phyloP scores from a whole-genome alignment of 2,797 vertebrate genomes.

The Lycodopsis pacificus region DNA sequence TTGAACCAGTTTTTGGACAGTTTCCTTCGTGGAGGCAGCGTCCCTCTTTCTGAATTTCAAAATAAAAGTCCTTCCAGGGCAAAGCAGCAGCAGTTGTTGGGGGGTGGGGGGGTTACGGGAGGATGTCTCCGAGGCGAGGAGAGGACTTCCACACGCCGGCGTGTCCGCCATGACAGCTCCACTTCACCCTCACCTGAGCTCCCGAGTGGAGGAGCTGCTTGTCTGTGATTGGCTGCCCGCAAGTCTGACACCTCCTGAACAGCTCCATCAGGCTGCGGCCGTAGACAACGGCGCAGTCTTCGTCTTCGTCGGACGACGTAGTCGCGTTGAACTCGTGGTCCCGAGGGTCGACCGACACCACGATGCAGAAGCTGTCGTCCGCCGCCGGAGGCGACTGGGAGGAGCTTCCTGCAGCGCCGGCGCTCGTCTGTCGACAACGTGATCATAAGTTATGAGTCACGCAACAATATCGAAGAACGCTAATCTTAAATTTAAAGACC shows the following conservation, averaged over 20 bases:
- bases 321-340: background rate
- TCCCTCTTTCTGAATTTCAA: background rate
- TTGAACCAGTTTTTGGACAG: background rate
- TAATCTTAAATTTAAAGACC: too few species aligned
- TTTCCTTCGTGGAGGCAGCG: background rate
- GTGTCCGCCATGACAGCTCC: conserved; percentile 29
- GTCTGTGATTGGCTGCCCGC: conserved; percentile 1
- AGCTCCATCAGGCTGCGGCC: conserved; percentile 28
- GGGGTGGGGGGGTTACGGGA: background rate
- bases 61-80: background rate
- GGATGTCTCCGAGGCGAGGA: conserved; percentile 6
- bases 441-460: too few species aligned
- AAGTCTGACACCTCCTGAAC: conserved; percentile 33
- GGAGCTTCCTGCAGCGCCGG: background rate
- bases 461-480: too few species aligned
- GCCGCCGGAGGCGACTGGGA: background rate
- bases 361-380: conserved; percentile 27
- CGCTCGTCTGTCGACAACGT: background rate
- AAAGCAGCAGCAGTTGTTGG: background rate
- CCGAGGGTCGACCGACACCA: conserved; percentile 25
- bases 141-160: conserved; percentile 26
- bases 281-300: background rate
- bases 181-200: conserved; percentile 12
- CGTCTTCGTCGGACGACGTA: conserved; percentile 11
- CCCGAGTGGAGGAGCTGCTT: conserved; percentile 1